Evolutionary conservation across 1,140 invertebrate species (phyloP), one percentile per base, ranked within the genome.

Genomic region (Conus betulinus): DNA sequence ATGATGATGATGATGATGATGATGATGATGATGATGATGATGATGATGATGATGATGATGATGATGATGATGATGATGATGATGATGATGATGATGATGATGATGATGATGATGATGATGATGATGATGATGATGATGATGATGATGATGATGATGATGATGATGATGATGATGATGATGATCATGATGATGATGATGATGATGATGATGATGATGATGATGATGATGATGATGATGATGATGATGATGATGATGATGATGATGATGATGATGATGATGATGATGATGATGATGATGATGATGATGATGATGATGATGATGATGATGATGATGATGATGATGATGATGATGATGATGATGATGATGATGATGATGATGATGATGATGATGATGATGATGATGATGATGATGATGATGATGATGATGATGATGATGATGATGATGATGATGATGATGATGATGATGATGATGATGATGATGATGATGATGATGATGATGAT

Each of bases 261-360:
- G 55, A 20, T 51, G 55, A 53, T 51, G 13, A 15, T 85, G 39
- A 57, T 57, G 13, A 17, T 55, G 27, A 85, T 55, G 17, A 51
- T 85, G 39, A 17, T 55, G 27, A 71, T 71, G 67, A 71, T 71
- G 67, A 71, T 71, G 39, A 20, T 20, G 79, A 23, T 51, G 39
- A 82, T 51, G 39, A 51, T 82, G 79, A 82, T 82, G 79, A 51
- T 82, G 79, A 82, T 82, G 79, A 82, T 82, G 15, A 20, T 82
- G 39, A 20, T 20, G 79, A 82, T 51, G 39, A 15, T 82, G 79
- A 23, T 51, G 39, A 82, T 51, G 39, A 15, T 82, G 79, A 82
- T 82, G 79, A 51, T 82, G 79, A 82, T 17, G 79, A 82, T 15
- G 20, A 51, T 23, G 17, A 20, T 39, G 20, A 20, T 82, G 39